Conservation (phyloP, 2,888 invertebrate species). For the Scaptomyza polygonia region DNA sequence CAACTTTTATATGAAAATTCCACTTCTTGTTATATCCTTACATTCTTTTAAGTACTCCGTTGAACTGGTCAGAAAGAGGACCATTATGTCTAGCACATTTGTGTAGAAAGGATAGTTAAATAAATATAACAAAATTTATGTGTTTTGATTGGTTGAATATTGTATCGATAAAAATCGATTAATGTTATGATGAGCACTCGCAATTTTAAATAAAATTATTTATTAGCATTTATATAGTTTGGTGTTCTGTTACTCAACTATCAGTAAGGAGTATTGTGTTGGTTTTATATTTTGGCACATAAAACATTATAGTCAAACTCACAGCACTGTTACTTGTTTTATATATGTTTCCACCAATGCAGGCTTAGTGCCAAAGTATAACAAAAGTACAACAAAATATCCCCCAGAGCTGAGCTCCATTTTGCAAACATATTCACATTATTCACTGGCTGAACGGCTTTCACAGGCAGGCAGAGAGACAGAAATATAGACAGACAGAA, state of each 20-base stretch:
- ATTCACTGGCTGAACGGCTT: slow-evolving; percentile 15
- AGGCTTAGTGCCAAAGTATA: slow-evolving; percentile 24
- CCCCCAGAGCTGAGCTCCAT: slow-evolving; percentile 32
- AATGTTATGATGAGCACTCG: no score
- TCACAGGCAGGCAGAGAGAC: slow-evolving; percentile 1
- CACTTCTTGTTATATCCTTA: neutral
- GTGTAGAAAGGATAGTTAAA: neutral
- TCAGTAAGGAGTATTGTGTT: neutral
- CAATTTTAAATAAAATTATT: no score
- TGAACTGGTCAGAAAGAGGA: neutral
- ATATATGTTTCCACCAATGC: slow-evolving; percentile 15
- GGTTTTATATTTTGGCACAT: neutral
- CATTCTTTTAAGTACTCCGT: neutral
- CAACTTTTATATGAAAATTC: no score
- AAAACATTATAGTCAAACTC: slow-evolving; percentile 3
- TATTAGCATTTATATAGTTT: no score
- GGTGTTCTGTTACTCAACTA: no score
- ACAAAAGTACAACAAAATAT: slow-evolving; percentile 34
- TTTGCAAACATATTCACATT: slow-evolving; percentile 39
- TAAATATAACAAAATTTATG: no score
- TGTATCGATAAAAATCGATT: no score
- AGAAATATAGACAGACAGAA: slow-evolving; percentile 9
- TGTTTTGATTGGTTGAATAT: neutral
- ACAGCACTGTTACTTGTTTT: neutral
- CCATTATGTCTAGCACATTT: neutral